Conservation (phyloP, 2,888 invertebrate species). For the Nomada ferruginata region DNA sequence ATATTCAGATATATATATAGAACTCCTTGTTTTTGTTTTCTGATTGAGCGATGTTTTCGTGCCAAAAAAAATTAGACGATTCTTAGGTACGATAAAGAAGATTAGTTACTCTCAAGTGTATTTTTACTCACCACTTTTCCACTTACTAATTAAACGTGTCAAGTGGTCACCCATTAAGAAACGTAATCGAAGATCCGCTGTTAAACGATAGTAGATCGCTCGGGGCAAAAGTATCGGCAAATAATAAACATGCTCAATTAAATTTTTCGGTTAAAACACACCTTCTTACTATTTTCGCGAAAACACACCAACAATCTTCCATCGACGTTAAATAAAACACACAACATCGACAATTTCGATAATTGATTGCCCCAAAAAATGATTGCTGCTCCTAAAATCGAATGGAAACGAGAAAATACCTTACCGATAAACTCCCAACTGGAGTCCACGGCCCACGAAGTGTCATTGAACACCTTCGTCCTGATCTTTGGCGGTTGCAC, state of each 20-base stretch:
- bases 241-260: too few species aligned
- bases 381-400: not conserved
- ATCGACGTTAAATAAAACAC: too few species aligned
- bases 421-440: slow-evolving; percentile 96
- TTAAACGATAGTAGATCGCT: too few species aligned
- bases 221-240: too few species aligned
- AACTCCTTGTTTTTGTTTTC: not conserved
- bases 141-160: too few species aligned
- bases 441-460: slow-evolving; percentile 93
- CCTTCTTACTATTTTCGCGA: not conserved
- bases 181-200: too few species aligned
- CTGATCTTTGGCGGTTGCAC: slow-evolving; percentile 89
- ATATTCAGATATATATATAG: not conserved
- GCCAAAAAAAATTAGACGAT: not conserved
- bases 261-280: too few species aligned
- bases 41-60: not conserved
- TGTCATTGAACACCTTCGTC: slow-evolving; percentile 83
- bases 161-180: too few species aligned
- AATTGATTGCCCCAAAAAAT: not conserved
- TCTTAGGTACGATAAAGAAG: not conserved
- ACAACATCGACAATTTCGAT: not conserved
- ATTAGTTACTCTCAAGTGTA: too few species aligned
- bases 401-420: slow-evolving; percentile 68
- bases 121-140: too few species aligned
- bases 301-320: not conserved